phyloP scores from a whole-genome alignment of 1,140 invertebrate genomes.

The Lepidotrigona ventralis region DNA sequence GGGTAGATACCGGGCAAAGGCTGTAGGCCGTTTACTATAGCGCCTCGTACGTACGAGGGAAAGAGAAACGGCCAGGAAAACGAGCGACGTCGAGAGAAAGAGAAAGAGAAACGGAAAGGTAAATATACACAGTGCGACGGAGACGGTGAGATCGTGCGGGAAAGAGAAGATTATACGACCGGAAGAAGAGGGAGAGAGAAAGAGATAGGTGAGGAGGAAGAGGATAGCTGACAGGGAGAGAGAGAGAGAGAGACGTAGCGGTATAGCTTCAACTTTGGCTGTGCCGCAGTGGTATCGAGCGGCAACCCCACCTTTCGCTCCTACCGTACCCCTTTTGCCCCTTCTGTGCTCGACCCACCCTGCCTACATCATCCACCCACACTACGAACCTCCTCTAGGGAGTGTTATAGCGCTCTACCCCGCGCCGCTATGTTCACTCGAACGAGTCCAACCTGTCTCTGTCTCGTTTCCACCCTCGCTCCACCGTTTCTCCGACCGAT shows the following conservation, averaged over 20 bases:
- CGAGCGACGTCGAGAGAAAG: constrained; percentile 8
- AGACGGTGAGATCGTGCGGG: constrained; percentile 12
- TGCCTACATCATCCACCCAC: constrained; percentile 54
- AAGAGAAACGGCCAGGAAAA: constrained; percentile 25
- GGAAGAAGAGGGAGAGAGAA: background rate
- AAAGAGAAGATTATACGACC: background rate
- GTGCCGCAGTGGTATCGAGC: constrained; percentile 80
- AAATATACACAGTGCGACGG: constrained; percentile 34
- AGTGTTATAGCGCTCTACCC: constrained; percentile 62
- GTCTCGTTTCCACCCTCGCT: constrained; percentile 3
- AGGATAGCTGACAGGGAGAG: constrained; percentile 5
- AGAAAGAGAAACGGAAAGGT: constrained; percentile 41
- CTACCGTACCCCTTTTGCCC: constrained; percentile 37
- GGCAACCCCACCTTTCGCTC: constrained; percentile 69
- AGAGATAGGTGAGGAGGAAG: background rate
- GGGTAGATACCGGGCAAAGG: constrained; percentile 64
- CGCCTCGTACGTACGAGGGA: constrained; percentile 37
- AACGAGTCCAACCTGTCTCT: constrained; percentile 47
- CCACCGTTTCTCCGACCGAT: constrained; percentile 15
- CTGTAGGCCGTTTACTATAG: constrained; percentile 67
- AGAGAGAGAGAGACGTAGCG: constrained; percentile 35
- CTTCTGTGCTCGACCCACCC: constrained; percentile 52
- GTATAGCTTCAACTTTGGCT: constrained; percentile 76
- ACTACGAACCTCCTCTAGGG: constrained; percentile 47
- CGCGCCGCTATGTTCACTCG: constrained; percentile 56